Base-by-base conservation (phyloP, 2,113 vertebrate species). In the Henicopernis longicauda region DNA sequence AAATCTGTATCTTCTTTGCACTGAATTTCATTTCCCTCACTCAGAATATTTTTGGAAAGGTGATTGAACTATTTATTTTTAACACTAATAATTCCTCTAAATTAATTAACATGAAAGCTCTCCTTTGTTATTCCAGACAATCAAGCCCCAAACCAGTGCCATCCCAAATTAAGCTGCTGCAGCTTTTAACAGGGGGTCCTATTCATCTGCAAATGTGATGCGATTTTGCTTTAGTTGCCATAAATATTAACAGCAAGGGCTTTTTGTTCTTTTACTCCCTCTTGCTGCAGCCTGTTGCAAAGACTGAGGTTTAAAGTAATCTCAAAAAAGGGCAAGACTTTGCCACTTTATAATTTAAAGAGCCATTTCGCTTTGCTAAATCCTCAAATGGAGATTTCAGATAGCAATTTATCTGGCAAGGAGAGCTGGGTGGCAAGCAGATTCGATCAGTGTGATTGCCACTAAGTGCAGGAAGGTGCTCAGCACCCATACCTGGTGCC, bases 261-360 rank as follows among this genome's bases (percentile, higher is more conserved):
- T 94, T 94, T 97, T 91, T 94, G 94, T 96, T 96, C 95, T 95
- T 97, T 89, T 91, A 89, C 96, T 95, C 95, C 94, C 94, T 95
- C 93, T 95, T 95, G 89, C 93, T 95, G 95, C 89, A 89, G 94
- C 87, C 94, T 96, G 82, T 95, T 95, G 97, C 93, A 96, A 95
- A 88, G 66, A 44, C 91, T 70, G 71, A 80, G 38, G 62, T 91
- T 91, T 95, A 85, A 93, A 93, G 77, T 54, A 80, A 70, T 87
- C 54, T 70, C 16, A 61, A 79, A 69, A 89, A 67, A 79, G 36
- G 50, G 29, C 58, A 73, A 79, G 50, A 73, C 31, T 89, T 86
- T 72, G 22, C 38, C 27, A n/a, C 70, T 72, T 85, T 59, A 5
- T 70, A 73, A 38, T 70, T 91, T 73, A 66, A 86, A 90, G 25